Percentiles rank a stretch among this genome's conserved stretches.
Evolutionary conservation across 2,113 vertebrate species (phyloP).

Genomic region (Syngnathus floridae): DNA sequence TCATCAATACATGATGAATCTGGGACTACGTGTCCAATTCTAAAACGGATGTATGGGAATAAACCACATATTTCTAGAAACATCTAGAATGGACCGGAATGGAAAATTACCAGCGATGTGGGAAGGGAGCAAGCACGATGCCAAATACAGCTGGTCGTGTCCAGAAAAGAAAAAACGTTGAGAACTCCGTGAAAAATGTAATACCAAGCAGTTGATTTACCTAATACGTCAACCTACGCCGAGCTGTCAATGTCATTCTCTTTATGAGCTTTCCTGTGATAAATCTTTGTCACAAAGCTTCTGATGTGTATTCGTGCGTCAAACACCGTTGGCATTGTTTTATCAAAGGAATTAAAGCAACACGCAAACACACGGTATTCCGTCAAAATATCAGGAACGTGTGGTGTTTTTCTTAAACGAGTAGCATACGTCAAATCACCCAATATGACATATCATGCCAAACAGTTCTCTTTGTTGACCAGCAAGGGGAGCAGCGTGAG

Average conservation of each 20-base stretch:
- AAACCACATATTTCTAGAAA: constrained; percentile 43
- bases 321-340: background rate
- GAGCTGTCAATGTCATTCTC: background rate
- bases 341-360: background rate
- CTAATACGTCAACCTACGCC: background rate
- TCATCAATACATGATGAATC: background rate
- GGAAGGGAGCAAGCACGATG: background rate
- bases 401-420: background rate
- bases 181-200: background rate
- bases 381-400: background rate
- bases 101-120: constrained; percentile 53
- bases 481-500: constrained; percentile 39
- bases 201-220: background rate
- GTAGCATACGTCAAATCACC: background rate
- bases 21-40: background rate
- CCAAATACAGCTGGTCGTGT: background rate
- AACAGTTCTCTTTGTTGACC: constrained; percentile 8
- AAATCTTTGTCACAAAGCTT: background rate
- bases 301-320: background rate
- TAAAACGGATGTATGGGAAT: background rate
- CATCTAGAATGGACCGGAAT: constrained; percentile 12
- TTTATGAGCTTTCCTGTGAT: background rate
- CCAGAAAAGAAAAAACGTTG: background rate
- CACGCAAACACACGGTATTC: background rate
- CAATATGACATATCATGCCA: too few relatives aligned